Percentiles rank a stretch among this genome's conserved stretches.
Evolutionary conservation across 2,113 vertebrate species (phyloP).

Genomic region (Actenoides hombroni): DNA sequence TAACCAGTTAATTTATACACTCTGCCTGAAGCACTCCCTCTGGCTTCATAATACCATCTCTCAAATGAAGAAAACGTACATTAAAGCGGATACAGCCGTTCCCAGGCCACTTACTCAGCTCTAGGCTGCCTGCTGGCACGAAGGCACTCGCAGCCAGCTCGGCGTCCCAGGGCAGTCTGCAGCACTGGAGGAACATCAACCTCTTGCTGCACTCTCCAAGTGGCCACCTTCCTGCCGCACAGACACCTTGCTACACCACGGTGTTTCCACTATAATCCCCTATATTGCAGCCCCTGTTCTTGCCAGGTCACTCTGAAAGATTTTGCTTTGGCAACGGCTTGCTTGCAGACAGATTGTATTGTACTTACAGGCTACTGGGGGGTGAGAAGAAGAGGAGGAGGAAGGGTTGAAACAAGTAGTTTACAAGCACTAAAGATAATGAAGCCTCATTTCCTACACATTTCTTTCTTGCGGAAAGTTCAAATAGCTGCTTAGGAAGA

Average conservation of each 20-base stretch:
- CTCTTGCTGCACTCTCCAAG: background rate
- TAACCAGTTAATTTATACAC: constrained; percentile 49
- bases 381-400: too few species aligned
- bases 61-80: constrained; percentile 45
- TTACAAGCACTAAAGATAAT: background rate
- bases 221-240: background rate
- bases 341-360: background rate
- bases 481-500: background rate
- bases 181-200: background rate
- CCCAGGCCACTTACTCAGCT: background rate
- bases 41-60: constrained; percentile 31
- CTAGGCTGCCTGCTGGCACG: constrained; percentile 29
- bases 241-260: background rate
- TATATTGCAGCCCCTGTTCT: background rate
- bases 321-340: background rate
- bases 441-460: background rate
- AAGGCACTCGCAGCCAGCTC: background rate
- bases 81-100: constrained; percentile 19
- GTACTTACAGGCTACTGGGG: background rate
- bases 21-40: constrained; percentile 37
- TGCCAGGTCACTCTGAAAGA: background rate
- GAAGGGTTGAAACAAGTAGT: background rate
- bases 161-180: constrained; percentile 10
- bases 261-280: background rate
- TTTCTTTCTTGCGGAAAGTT: background rate